Evolutionary conservation across 2,113 vertebrate genomes (phyloP).

Genomic region (Saguinus midas): DNA sequence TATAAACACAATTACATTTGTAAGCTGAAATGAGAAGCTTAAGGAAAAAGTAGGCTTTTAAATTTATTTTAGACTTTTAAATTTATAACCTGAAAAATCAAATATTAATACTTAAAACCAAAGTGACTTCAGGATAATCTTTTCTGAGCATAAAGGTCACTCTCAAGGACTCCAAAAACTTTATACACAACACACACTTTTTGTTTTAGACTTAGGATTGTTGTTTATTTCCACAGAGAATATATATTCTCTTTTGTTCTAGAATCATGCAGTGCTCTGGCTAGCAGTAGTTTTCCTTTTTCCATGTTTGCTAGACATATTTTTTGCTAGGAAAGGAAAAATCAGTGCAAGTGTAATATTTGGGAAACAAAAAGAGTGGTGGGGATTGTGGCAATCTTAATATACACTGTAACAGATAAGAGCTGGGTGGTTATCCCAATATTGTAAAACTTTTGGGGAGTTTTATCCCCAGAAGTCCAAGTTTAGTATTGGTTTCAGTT

Average conservation of each 20-base stretch:
- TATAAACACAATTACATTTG: conserved; percentile 61
- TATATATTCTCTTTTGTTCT: not conserved
- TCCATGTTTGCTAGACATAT: not conserved
- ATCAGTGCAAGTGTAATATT: not conserved
- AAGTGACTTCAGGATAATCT: not conserved
- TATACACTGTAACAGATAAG: not conserved
- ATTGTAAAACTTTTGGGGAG: not conserved
- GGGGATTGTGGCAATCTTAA: not conserved
- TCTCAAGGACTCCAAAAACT: not conserved
- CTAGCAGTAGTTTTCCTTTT: not conserved
- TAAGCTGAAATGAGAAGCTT: conserved; percentile 57
- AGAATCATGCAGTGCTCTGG: not conserved
- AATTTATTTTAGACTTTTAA: conserved; percentile 44
- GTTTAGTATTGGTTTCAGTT: not conserved
- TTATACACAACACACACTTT: not conserved
- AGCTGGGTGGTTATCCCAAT: not conserved
- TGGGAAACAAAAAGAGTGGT: not conserved
- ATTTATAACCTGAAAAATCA: conserved; percentile 53
- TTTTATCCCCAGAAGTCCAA: not conserved
- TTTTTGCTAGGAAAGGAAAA: conserved; percentile 33
- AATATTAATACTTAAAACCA: conserved; percentile 59
- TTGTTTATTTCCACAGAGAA: not conserved
- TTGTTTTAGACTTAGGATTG: not conserved
- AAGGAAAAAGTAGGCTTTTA: conserved; percentile 51
- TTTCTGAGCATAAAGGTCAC: conserved; percentile 47